Base-by-base conservation (phyloP, 2,888 invertebrate genomes). In the Nemotelus pantherinus region DNA sequence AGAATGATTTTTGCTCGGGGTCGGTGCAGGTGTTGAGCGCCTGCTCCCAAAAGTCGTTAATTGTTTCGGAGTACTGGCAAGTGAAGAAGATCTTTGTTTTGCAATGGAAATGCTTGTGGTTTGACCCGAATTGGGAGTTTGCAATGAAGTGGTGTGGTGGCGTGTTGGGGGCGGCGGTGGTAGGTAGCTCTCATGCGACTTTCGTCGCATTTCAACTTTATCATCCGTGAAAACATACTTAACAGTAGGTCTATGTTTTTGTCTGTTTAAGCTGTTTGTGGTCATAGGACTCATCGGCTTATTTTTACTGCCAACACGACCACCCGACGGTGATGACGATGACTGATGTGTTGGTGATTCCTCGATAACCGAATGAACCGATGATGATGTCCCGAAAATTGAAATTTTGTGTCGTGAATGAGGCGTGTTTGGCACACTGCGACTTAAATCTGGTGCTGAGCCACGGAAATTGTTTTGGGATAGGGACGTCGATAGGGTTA, bases 381-480 rank as follows among this genome's bases (percentile, higher is more conserved):
- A 83, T 41, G 82, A 82, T 9, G 81, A 72, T 10, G 82, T 78
- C 41, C 82, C 77, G 9, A 79, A 43, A 41, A 74, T 60, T 55
- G 57, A 65, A 9, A 77, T 47, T 75, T 79, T 77, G 55, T 77
- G 77, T 55, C 71, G 64, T 70, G 79, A 71, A 57, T 81, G 82
- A 1, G 86, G 86, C 9, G 87, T 87, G 70, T 82, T 86, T 7
- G 86, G 86, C 58, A 86, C 84, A 79, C 86, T 87, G 77, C 83
- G 85, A 77, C 85, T 87, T 44, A 87, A 81, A 81, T 87, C 86
- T 48, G 87, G 87, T 25, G 84, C 85, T 2, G 87, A 87, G 75
- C 86, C 85, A 44, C 84, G 84, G 79, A 86, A 85, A 80, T 84
- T 84, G 10, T 82, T 79, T 60, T 80, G 79, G 65, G 77, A 77